Percentiles rank a stretch among this genome's conserved stretches.
These are phyloP conservation scores for Trichacis sp. DNA, from an alignment of 2,888 invertebrate species.

Conservation along the genomic window DNA sequence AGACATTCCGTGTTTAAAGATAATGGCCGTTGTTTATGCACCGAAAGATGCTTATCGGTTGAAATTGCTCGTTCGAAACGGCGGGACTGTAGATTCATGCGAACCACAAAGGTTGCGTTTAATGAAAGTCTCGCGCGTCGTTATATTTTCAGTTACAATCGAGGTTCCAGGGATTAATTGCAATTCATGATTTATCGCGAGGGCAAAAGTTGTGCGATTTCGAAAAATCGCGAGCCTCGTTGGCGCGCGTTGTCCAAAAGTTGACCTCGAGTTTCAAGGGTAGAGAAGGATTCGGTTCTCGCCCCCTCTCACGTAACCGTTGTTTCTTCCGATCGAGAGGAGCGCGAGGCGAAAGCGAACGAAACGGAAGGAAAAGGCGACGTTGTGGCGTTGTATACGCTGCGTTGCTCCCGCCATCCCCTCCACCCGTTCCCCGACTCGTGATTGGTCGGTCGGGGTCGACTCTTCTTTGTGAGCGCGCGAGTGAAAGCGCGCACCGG, in stretches of 20 bases:
- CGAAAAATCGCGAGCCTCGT: not conserved
- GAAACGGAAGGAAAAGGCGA: constrained; percentile 50
- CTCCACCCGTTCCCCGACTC: constrained; percentile 43
- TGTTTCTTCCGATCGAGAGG: constrained; percentile 33
- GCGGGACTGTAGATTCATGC: not conserved
- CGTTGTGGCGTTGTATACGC: constrained; percentile 56
- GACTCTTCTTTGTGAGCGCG: constrained; percentile 68
- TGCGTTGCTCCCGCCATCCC: constrained; percentile 63
- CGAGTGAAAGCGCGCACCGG: constrained; percentile 64
- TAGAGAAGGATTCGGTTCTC: constrained; percentile 65
- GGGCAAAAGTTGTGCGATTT: no score
- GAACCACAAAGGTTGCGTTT: not conserved
- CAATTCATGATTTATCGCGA: no score
- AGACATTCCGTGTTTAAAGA: not conserved
- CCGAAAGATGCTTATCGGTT: not conserved
- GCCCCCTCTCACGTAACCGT: constrained; percentile 50
- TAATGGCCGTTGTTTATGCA: not conserved
- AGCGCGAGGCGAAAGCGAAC: constrained; percentile 27
- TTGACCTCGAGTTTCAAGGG: constrained; percentile 71
- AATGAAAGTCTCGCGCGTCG: not conserved
- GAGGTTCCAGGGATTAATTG: no score
- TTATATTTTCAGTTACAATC: not conserved
- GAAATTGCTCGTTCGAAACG: not conserved
- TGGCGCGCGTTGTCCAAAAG: constrained; percentile 59
- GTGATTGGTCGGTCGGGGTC: constrained; percentile 58